phyloP scores from a whole-genome alignment of 1,140 invertebrate species.

The Ceratina australensis region DNA sequence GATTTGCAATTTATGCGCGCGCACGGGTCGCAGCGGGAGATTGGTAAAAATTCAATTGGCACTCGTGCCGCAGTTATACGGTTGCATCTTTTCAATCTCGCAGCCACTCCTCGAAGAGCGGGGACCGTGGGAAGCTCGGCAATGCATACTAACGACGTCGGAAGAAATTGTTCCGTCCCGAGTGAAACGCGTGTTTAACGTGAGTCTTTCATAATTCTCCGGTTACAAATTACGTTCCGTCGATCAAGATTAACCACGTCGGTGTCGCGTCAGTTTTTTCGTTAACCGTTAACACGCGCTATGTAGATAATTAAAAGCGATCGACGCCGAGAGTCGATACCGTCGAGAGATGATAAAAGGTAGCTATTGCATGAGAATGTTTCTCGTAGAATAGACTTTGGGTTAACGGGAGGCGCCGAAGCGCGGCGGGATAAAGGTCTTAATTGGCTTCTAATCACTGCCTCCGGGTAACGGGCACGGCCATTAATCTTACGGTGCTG shows the following conservation, averaged over 20 bases:
- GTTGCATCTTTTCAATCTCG: constrained; percentile 3
- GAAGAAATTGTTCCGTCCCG: constrained; percentile 14
- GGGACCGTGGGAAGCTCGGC: neutral
- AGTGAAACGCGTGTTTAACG: constrained; percentile 30
- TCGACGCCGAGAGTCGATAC: too few species aligned
- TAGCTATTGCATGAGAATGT: constrained; percentile 10
- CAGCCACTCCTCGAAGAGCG: constrained; percentile 14
- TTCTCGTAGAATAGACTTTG: constrained; percentile 15
- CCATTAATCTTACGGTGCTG: constrained; percentile 45
- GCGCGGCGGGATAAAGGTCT: constrained; percentile 30
- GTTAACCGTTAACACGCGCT: too few species aligned
- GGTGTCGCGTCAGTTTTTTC: too few species aligned
- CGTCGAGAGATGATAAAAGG: neutral
- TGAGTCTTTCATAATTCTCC: neutral
- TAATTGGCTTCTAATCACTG: constrained; percentile 58
- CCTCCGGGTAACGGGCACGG: constrained; percentile 30
- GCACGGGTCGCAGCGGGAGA: too few species aligned
- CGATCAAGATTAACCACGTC: too few species aligned
- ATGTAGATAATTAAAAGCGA: neutral
- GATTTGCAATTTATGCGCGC: too few species aligned
- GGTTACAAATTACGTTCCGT: too few species aligned
- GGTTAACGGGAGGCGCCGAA: neutral
- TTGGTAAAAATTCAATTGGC: neutral
- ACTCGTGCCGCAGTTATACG: neutral
- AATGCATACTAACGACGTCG: constrained; percentile 36